Conservation (phyloP, 2,888 invertebrate species). For the Tipula helvola region DNA sequence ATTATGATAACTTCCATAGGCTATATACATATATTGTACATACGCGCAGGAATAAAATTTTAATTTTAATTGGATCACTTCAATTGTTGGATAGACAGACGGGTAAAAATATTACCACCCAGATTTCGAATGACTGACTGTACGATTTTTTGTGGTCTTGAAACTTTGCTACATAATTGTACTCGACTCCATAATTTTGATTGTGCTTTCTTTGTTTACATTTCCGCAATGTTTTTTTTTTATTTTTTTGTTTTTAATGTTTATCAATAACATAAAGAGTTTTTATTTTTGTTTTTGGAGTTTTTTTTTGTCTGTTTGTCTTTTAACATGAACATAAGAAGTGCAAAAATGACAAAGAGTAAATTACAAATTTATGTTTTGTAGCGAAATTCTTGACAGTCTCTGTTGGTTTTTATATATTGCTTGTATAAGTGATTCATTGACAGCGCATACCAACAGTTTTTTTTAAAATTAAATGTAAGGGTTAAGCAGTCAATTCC, state of each 20-base stretch:
- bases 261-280: background rate
- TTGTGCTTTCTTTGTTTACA: background rate
- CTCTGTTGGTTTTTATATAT: background rate
- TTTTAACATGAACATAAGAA: background rate
- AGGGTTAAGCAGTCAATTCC: too few species aligned
- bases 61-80: background rate
- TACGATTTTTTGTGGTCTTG: background rate
- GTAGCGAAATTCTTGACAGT: background rate
- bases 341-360: background rate
- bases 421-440: background rate
- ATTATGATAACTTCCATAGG: background rate
- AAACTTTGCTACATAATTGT: background rate
- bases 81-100: background rate
- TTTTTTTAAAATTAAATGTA: too few species aligned
- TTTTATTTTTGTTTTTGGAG: background rate
- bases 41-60: background rate
- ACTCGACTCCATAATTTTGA: background rate
- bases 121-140: background rate
- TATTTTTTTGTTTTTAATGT: background rate
- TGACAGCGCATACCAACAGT: background rate
- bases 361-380: background rate
- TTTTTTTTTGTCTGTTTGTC: background rate
- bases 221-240: background rate
- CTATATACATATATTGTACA: background rate
- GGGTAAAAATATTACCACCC: background rate